A percentile compares a stretch with the other conserved stretches of the same genome.
Evolutionary conservation across 2,888 invertebrate genomes (phyloP).

Genomic region (Itoplectis maculator): DNA sequence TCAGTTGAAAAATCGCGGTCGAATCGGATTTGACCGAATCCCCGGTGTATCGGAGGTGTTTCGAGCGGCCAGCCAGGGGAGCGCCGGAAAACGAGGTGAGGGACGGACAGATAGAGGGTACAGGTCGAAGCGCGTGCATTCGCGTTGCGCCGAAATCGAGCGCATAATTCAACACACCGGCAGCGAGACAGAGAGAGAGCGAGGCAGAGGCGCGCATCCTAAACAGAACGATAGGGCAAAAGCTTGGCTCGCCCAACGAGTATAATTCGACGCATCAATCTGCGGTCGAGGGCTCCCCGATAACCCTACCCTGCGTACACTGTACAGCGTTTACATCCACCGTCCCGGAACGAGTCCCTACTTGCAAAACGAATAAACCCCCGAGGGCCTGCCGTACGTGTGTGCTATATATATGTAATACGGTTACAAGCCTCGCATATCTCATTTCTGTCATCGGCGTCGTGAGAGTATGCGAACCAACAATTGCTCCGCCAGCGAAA

Average conservation of each 20-base stretch:
- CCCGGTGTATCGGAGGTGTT: slow-evolving; percentile 72
- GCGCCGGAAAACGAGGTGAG: slow-evolving; percentile 58
- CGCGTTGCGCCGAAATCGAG: slow-evolving; percentile 78
- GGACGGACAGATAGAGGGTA: slow-evolving; percentile 68
- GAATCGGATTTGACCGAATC: slow-evolving; percentile 79
- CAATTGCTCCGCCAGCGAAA: not conserved
- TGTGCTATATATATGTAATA: slow-evolving; percentile 4
- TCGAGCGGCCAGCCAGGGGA: slow-evolving; percentile 47
- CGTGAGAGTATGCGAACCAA: not conserved
- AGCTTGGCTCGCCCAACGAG: slow-evolving; percentile 79
- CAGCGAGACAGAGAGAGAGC: slow-evolving; percentile 49
- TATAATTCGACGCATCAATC: slow-evolving; percentile 83
- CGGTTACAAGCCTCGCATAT: not conserved
- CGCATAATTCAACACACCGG: slow-evolving; percentile 83
- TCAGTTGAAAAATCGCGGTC: slow-evolving; percentile 67
- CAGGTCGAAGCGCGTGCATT: slow-evolving; percentile 67
- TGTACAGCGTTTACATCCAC: slow-evolving; percentile 57
- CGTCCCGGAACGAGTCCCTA: slow-evolving; percentile 49
- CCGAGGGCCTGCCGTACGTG: slow-evolving; percentile 3
- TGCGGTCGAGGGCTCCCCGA: slow-evolving; percentile 78
- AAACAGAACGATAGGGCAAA: slow-evolving; percentile 70
- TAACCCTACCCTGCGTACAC: slow-evolving; percentile 37
- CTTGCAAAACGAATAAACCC: slow-evolving; percentile 44
- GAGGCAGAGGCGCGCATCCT: slow-evolving; percentile 20
- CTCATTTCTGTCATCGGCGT: slow-evolving; percentile 11